Base-by-base conservation (phyloP, 30 jellyfish, hydroid and myxozoan species). In the Catostylus mosaicus region DNA sequence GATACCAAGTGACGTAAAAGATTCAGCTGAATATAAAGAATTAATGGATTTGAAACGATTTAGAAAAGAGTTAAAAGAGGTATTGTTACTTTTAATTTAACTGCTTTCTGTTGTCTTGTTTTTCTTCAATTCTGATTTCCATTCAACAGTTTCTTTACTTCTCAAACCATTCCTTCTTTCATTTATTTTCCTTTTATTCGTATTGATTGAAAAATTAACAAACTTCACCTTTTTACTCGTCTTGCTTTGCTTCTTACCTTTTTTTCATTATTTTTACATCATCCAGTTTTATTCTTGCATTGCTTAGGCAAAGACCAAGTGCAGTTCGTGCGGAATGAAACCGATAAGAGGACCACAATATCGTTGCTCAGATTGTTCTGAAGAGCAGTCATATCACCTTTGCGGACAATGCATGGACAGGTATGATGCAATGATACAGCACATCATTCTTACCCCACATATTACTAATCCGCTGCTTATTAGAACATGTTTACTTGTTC, bases 341-440 rank as follows among this genome's bases (percentile, higher is more conserved):
- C 98, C 97, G 27, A 93, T 93, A 8, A 30, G 64, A 38, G 98
- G 98, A 16, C 71, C 70, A 0, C 64, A 95, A 29, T 93, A 96
- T 96, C 96, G 82, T 61, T 93, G 98, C 79, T 20, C 77, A 0
- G 98, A 87, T 73, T 93, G 98, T 51, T 87, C 89, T 20, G 93
- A 67, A 1, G 90, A 51, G n/a, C 69, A 47, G 29, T 48, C 96
- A 9, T 34, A 86, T 30, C 89, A 67, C 83, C 27, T 93, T 54
- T 93, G 98, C 60, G 62, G 74, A 59, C 56, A 61, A 65, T 93
- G 98, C 79, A 51, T 29, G 14, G 86, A 69, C 56, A 82, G 92
- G 92, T 82, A 36, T 14, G 63, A 1, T 34, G 40, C n/a, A n/a
- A n/a, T n/a, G n/a, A n/a, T n/a, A n/a, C n/a, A n/a, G n/a, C n/a